phyloP scores from a whole-genome alignment of 2,113 vertebrate species.

The Axis porcinus region DNA sequence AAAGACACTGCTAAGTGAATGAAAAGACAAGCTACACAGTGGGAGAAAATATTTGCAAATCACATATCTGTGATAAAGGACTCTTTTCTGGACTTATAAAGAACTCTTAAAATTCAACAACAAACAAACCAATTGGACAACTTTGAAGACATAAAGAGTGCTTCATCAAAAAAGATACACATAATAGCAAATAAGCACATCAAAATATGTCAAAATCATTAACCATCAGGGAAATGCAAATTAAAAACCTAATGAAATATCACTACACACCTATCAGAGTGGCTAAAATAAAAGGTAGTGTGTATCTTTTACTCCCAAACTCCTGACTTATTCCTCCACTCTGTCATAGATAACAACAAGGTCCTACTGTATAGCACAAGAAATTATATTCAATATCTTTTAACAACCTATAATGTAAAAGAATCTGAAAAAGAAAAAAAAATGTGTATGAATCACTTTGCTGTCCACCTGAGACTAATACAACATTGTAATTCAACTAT shows the following conservation, averaged over 20 bases:
- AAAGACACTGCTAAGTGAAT: background rate
- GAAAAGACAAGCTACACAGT: background rate
- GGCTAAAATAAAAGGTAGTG: background rate
- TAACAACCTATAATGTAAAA: background rate
- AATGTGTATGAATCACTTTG: background rate
- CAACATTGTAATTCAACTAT: background rate
- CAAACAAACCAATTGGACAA: background rate
- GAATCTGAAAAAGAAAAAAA: background rate
- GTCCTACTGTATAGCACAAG: background rate
- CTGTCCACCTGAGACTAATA: background rate
- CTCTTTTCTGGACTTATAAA: background rate
- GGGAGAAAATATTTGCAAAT: background rate
- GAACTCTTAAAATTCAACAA: background rate
- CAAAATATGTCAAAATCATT: background rate
- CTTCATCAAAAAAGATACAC: background rate
- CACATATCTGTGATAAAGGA: background rate
- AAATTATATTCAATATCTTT: background rate
- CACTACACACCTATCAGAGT: background rate
- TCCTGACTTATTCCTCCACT: background rate
- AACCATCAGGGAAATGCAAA: background rate
- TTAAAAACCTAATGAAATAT: background rate
- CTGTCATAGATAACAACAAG: background rate
- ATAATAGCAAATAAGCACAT: no score
- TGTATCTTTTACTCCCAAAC: background rate
- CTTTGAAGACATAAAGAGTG: background rate